Conservation (phyloP, 2,797 vertebrate species). For the Valencia hispanica region DNA sequence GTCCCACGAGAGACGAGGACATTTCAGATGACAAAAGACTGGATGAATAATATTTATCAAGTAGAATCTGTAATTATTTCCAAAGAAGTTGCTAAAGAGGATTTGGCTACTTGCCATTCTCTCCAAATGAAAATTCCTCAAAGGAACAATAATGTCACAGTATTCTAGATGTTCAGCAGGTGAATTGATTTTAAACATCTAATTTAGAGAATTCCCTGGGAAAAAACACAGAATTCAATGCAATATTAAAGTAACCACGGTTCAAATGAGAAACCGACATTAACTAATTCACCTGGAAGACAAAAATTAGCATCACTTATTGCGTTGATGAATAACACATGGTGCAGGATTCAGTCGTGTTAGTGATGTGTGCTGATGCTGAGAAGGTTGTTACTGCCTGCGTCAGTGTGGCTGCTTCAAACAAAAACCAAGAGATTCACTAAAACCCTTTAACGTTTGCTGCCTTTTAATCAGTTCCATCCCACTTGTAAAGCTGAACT, state of each 20-base stretch:
- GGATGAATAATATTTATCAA: slow-evolving; percentile 29
- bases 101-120: not conserved
- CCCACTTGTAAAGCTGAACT: too few species aligned
- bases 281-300: slow-evolving; percentile 4
- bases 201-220: not conserved
- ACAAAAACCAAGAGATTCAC: not conserved
- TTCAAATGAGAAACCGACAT: not conserved
- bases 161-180: slow-evolving; percentile 21
- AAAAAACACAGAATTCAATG: not conserved
- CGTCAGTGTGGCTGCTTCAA: not conserved
- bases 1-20: slow-evolving; percentile 53
- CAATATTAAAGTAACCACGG: not conserved
- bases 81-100: slow-evolving; percentile 17
- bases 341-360: not conserved
- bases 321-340: not conserved
- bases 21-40: slow-evolving; percentile 37
- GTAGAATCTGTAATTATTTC: slow-evolving; percentile 28
- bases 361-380: too few species aligned
- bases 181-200: slow-evolving; percentile 24
- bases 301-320: too few species aligned
- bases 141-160: not conserved
- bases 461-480: not conserved
- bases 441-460: not conserved
- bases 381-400: not conserved
- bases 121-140: not conserved